Conservation (phyloP, 1,140 invertebrate genomes). For the Drosophila takahashii region DNA sequence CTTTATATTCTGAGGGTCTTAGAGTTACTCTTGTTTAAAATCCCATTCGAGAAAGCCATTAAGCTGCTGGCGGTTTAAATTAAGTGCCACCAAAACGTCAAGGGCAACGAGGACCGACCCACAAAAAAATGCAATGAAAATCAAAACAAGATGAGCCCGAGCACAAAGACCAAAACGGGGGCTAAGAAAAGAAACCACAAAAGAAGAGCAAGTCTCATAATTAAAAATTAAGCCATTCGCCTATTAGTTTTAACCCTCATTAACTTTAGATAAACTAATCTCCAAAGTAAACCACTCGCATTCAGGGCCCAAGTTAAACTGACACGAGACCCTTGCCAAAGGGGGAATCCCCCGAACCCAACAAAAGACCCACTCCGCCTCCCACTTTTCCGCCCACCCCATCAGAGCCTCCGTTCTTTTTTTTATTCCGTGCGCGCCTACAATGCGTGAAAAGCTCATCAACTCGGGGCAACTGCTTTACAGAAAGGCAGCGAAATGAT, state of each 20-base stretch:
- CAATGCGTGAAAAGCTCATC: conserved; percentile 81
- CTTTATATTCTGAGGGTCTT: conserved; percentile 18
- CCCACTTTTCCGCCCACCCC: not conserved
- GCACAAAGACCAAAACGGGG: conserved; percentile 29
- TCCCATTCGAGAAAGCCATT: conserved; percentile 56
- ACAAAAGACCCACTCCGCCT: not conserved
- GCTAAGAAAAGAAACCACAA: conserved; percentile 52
- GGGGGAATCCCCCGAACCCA: conserved; percentile 14
- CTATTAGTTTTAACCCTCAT: conserved; percentile 83
- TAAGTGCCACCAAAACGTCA: conserved; percentile 61
- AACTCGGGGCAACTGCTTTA: conserved; percentile 52
- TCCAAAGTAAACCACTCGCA: conserved; percentile 81
- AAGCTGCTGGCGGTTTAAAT: conserved; percentile 65
- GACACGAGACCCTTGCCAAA: conserved; percentile 71
- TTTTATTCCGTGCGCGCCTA: conserved; percentile 66
- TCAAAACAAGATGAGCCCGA: conserved; percentile 36
- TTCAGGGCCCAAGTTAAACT: conserved; percentile 54
- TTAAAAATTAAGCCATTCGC: conserved; percentile 83
- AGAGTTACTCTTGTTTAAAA: conserved; percentile 54
- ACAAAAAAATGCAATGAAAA: conserved; percentile 27
- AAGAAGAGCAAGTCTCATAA: conserved; percentile 76
- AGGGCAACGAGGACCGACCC: conserved; percentile 25
- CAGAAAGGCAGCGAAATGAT: conserved; percentile 62
- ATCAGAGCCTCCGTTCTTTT: conserved; percentile 15
- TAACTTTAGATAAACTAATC: conserved; percentile 84